These are phyloP conservation scores for Oncorhynchus tshawytscha DNA, from an alignment of 2,113 vertebrate genomes.

Conservation along the genomic window DNA sequence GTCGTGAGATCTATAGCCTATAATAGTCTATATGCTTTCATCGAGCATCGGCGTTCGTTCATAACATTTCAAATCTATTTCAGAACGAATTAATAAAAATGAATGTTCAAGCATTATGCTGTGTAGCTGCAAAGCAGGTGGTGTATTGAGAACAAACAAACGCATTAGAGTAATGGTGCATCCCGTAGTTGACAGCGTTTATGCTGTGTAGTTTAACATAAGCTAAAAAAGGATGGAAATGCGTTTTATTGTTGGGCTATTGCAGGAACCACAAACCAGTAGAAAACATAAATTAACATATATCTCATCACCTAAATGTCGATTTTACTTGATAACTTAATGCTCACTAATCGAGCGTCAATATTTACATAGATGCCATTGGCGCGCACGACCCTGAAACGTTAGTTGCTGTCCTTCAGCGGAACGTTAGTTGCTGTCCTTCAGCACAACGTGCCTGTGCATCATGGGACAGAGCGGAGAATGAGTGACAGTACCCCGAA, in stretches of 20 bases:
- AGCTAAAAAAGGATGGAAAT: not conserved
- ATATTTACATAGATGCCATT: not conserved
- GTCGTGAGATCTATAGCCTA: no score
- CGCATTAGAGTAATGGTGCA: no score
- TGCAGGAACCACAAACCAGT: not conserved
- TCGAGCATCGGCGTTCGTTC: no score
- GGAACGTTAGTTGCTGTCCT: constrained; percentile 56
- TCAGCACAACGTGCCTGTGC: constrained; percentile 65
- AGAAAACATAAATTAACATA: not conserved
- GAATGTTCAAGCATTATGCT: no score
- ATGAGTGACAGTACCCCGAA: constrained; percentile 64
- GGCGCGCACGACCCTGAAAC: constrained; percentile 45
- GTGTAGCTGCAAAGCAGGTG: no score
- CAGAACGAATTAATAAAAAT: no score
- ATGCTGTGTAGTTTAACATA: no score
- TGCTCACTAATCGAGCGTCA: not conserved
- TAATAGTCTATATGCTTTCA: no score
- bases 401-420: no score
- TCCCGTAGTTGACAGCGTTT: no score
- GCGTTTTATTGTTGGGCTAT: not conserved
- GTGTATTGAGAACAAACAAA: no score
- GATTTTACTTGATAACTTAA: not conserved
- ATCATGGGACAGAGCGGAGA: not conserved
- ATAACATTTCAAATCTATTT: no score
- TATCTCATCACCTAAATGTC: not conserved